These are phyloP conservation scores for Drosophila paracracens DNA, from an alignment of 2,888 invertebrate genomes.

Conservation along the genomic window DNA sequence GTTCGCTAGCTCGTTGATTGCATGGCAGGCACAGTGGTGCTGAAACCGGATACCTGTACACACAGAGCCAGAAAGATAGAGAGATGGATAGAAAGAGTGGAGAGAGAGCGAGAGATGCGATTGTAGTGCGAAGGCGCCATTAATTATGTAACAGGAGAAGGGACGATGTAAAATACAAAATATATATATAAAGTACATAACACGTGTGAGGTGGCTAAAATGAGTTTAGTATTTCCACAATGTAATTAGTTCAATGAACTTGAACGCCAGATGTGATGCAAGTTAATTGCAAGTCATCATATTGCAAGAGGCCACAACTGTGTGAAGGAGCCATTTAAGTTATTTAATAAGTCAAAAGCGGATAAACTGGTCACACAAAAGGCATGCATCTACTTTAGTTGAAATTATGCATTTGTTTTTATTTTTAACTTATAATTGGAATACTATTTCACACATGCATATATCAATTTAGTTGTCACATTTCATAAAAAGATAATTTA, in stretches of 20 bases:
- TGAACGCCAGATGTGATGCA: neutral
- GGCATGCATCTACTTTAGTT: too few relatives aligned
- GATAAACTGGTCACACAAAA: neutral
- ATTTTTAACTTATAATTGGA: neutral
- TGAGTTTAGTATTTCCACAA: constrained; percentile 2
- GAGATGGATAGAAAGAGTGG: too few relatives aligned
- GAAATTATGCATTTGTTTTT: neutral
- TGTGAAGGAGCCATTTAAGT: neutral
- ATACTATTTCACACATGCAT: neutral
- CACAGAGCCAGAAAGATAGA: neutral
- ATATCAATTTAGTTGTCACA: neutral
- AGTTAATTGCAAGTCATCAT: constrained; percentile 1
- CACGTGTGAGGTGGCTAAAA: neutral
- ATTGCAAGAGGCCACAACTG: neutral
- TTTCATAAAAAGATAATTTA: neutral
- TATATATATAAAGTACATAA: neutral
- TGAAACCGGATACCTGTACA: constrained; percentile 27
- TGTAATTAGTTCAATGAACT: constrained; percentile 16
- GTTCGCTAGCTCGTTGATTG: constrained; percentile 32
- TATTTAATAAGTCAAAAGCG: neutral
- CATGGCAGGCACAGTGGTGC: constrained; percentile 16
- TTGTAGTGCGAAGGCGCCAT: constrained; percentile 39
- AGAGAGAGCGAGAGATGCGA: neutral
- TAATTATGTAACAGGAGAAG: constrained; percentile 59
- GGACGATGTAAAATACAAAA: constrained; percentile 1